Percentiles rank a stretch among this genome's conserved stretches.
Conservation (phyloP, 2,113 vertebrate genomes). For the Boulengerochromis microlepis region DNA sequence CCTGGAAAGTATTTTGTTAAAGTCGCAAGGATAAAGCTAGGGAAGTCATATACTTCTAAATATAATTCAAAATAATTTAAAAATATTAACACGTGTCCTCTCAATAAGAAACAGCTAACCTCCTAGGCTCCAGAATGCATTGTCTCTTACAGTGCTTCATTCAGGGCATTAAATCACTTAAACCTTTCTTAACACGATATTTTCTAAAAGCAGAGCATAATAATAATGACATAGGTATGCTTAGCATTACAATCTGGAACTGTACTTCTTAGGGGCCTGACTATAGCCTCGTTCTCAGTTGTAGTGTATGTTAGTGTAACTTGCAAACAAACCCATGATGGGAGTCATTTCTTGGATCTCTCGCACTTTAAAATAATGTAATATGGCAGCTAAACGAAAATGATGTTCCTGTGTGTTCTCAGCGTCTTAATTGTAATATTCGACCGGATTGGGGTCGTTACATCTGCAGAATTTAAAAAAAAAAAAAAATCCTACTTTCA, state of each 20-base stretch:
- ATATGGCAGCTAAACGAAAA: not conserved
- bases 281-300: not conserved
- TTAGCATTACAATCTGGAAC: not conserved
- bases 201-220: not conserved
- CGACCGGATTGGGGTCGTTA: not conserved
- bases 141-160: not conserved
- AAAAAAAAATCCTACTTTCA: not conserved
- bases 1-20: not conserved
- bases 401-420: not conserved
- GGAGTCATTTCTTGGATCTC: not conserved
- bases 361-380: not conserved
- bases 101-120: not conserved
- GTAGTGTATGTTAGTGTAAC: not conserved
- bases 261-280: not conserved
- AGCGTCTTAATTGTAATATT: not conserved
- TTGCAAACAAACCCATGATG: not conserved
- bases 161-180: not conserved
- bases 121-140: not conserved
- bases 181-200: no score
- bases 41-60: not conserved
- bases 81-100: not conserved
- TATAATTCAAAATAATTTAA: not conserved
- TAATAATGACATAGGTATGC: not conserved
- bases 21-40: not conserved
- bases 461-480: rapidly evolving